Evolutionary conservation across 1,140 invertebrate species (phyloP).

Genomic region (Linepithema humile): DNA sequence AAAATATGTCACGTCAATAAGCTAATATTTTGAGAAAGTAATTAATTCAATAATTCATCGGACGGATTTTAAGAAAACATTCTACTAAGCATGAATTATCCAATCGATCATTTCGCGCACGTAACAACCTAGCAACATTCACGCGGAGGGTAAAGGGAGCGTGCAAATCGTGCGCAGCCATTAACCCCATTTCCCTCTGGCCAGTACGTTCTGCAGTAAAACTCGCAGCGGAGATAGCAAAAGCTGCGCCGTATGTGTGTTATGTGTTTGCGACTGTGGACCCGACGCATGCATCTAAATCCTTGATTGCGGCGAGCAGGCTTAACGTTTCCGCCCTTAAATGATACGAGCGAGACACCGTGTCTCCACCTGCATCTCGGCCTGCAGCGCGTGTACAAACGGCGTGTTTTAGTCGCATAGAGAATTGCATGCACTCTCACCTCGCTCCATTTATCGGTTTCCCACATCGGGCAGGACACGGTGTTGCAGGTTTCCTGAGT

Average conservation of each 20-base stretch:
- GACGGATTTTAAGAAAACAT: neutral
- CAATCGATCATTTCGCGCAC: slow-evolving; percentile 3
- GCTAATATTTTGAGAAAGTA: too few relatives aligned
- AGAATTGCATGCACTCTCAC: slow-evolving; percentile 82
- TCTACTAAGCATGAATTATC: neutral
- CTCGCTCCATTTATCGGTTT: slow-evolving; percentile 93
- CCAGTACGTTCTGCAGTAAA: slow-evolving; percentile 34
- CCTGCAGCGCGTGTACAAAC: neutral
- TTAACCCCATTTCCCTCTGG: slow-evolving; percentile 45
- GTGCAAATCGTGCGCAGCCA: slow-evolving; percentile 41
- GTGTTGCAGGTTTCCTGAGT: slow-evolving; percentile 92
- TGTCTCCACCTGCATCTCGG: neutral
- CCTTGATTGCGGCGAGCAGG: slow-evolving; percentile 32
- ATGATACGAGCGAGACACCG: slow-evolving; percentile 20
- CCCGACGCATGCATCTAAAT: slow-evolving; percentile 28
- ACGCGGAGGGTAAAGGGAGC: slow-evolving; percentile 26
- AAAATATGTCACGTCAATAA: too few relatives aligned
- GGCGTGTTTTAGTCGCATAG: slow-evolving; percentile 13
- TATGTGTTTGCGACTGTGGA: slow-evolving; percentile 20
- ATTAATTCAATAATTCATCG: neutral
- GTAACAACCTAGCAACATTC: slow-evolving; percentile 10
- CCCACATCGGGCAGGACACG: slow-evolving; percentile 93
- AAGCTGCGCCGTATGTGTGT: neutral
- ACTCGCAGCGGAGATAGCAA: slow-evolving; percentile 42
- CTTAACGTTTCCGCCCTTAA: slow-evolving; percentile 44